Evolutionary conservation across 2,797 vertebrate species (phyloP), one percentile per base, ranked within the genome.

Genomic region (Psittacula echo): DNA sequence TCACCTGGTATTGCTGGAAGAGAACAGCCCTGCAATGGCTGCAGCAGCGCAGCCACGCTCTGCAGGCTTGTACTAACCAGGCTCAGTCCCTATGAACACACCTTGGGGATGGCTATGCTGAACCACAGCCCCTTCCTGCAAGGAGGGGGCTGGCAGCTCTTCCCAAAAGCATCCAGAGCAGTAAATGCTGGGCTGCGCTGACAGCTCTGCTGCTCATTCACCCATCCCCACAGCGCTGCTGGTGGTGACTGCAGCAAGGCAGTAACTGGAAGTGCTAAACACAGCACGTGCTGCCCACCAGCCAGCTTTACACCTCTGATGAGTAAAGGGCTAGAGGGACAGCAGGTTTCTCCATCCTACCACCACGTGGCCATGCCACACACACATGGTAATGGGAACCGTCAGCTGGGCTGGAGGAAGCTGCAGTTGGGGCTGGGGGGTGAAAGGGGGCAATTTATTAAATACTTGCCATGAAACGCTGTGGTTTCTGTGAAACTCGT

Each of bases 321-420:
- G 51, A 77, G 64, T 50, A 34, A 48, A 62, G 68, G 50, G 34
- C 72, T 58, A 68, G 61, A 83, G 45, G 65, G 16, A 73, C 23
- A 8, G 30, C 5, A 4, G 27, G 65, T 66, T 73, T 62, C 62
- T 64, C 67, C 11, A 0, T 39, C 47, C 61, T 70, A 8, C 29
- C 4, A 4, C 58, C 51, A 83, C 19, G 8, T 1, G 2, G 61
- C 19, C 6, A 17, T 3, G 17, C 21, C 23, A 27, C 0, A 0
- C 58, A 4, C 3, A 3, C 34, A 78, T 2, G 30, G 30, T 62
- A 20, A 67, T 3, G 7, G 50, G 60, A 87, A 21, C 51, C 51
- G 39, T 47, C 68, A 42, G 29, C 64, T 32, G 37, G 54, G 44
- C 56, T 34, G 51, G 42, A 44, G 16, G 16, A 51, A 15, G 26